Evolutionary conservation across 2,113 vertebrate genomes (phyloP), one percentile per base, ranked within the genome.

Genomic region (Chionomys nivalis): DNA sequence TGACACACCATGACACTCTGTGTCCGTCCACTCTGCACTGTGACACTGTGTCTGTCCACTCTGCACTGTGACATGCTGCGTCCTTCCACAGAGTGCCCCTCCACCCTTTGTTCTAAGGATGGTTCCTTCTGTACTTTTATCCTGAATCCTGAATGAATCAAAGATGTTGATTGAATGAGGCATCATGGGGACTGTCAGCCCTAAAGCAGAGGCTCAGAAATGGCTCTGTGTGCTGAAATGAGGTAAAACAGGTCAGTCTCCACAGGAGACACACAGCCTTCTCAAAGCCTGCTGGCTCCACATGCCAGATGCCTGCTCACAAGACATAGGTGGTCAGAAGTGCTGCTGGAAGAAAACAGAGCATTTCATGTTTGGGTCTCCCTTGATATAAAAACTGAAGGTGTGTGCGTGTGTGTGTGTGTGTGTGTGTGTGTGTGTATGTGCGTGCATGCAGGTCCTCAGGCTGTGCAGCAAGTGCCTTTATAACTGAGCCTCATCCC

Each of bases 121-220:
- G 87, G 21, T 33, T 85, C 36, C 76, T 44, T 1, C 73, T 49
- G 13, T 6, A 7, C 39, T n/a, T 4, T 66, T 11, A 63, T n/a
- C 14, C 7, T 8, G 61, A 87, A n/a, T 88, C 61, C 49, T 73
- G 36, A 75, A 36, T 66, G 31, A 47, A 94, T 58, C 47, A 28
- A 92, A 24, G 68, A 90, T 17, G 3, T 23, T 31, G 21, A 77
- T 26, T 77, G 26, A 28, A 47, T 47, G 75, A 77, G 13, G 36
- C 8, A 26, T 90, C 78, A 63, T 42, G 17, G 26, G 33, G 7
- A 52, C 23, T 24, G 5, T 89, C 52, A 79, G 58, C 36, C 24
- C 49, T 91, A 66, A 90, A 77, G 49, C 63, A 23, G 91, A 94
- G 70, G 39, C 52, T 12, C 83, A 65, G 63, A 93, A 77, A n/a